Evolutionary conservation across 64 coral and sea anemone genomes (phyloP).

Genomic region (Platygyra sinensis): DNA sequence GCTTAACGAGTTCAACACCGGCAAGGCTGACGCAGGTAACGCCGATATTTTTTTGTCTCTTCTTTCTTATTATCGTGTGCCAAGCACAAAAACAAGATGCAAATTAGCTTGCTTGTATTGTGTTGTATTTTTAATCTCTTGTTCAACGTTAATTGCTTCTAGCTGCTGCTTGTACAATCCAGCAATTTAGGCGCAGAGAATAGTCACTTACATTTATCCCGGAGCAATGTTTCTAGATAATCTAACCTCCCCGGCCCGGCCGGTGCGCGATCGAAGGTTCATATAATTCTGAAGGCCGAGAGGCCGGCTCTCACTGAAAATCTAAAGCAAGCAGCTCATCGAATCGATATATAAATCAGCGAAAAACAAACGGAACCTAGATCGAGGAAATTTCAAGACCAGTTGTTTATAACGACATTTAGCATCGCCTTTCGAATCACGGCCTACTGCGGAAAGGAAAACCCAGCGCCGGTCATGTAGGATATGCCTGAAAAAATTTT

Average conservation of each 20-base stretch:
- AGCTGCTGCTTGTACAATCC: not conserved
- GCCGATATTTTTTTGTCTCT: not conserved
- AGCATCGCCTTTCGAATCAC: not conserved
- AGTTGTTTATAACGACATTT: not conserved
- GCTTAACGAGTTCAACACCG: constrained; percentile 72
- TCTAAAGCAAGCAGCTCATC: not conserved
- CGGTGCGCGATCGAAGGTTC: not conserved
- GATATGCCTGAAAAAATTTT: not conserved
- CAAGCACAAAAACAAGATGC: constrained; percentile 66
- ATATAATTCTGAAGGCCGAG: not conserved
- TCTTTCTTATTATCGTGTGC: not conserved
- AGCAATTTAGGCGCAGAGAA: not conserved
- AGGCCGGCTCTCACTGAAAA: not conserved
- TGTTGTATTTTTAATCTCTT: constrained; percentile 11
- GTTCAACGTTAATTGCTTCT: not conserved
- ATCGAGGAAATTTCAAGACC: not conserved
- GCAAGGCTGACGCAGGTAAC: constrained; percentile 75
- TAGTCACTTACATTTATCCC: not conserved
- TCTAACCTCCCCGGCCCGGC: not conserved
- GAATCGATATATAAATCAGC: not conserved
- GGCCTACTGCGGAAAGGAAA: not conserved
- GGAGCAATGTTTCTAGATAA: not conserved
- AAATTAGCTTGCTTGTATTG: constrained; percentile 57
- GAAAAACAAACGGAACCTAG: not conserved
- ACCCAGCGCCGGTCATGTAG: not conserved